Evolutionary conservation across 2,888 invertebrate genomes (phyloP).

Genomic region (Eupithecia tripunctaria): DNA sequence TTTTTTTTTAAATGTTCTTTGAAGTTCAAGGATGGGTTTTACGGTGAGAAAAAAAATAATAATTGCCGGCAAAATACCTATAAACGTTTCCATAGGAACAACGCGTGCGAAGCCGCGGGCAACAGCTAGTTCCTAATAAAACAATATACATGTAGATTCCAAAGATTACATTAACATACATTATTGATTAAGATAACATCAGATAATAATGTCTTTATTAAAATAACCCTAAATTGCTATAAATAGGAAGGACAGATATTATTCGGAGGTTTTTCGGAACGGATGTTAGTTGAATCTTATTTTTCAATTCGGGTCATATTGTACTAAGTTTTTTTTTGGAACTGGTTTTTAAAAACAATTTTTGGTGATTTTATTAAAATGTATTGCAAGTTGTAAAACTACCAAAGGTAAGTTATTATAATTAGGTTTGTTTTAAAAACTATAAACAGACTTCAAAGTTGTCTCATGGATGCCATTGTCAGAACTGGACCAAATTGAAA

Average conservation of each 20-base stretch:
- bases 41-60: too few species aligned
- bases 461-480: too few species aligned
- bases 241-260: not conserved
- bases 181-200: constrained; percentile 3
- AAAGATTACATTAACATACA: constrained; percentile 3
- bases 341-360: not conserved
- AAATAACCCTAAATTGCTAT: not conserved
- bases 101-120: too few species aligned
- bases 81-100: too few species aligned
- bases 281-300: not conserved
- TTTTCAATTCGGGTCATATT: too few species aligned
- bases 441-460: too few species aligned
- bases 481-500: too few species aligned
- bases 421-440: too few species aligned
- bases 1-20: too few species aligned
- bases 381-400: not conserved
- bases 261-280: not conserved
- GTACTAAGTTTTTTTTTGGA: not conserved
- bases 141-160: constrained; percentile 1
- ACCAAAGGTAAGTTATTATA: not conserved
- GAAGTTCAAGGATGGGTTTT: too few species aligned
- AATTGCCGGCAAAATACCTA: too few species aligned
- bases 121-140: too few species aligned
- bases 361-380: not conserved
- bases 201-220: not conserved